Percentiles rank a stretch among this genome's conserved stretches.
Evolutionary conservation across 1,140 invertebrate genomes (phyloP).

Genomic region (Aphelinus certus): DNA sequence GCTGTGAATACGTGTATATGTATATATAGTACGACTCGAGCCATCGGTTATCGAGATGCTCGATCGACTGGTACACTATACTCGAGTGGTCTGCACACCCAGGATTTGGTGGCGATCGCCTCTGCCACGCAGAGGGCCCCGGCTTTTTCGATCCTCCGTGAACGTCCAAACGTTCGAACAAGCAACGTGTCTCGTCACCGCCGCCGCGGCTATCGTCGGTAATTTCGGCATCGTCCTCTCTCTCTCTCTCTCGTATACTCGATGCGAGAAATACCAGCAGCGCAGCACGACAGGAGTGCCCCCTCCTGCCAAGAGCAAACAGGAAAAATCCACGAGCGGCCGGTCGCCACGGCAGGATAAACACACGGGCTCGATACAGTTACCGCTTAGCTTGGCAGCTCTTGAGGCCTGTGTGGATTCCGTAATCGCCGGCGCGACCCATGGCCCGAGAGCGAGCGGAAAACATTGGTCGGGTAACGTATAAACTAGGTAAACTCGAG

Average conservation of each 20-base stretch:
- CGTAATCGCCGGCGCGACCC: no score
- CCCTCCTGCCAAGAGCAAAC: background rate
- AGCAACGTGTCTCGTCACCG: no score
- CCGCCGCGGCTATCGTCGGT: background rate
- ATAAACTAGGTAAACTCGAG: no score
- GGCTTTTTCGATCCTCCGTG: no score
- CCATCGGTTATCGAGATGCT: conserved; percentile 2
- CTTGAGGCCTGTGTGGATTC: background rate
- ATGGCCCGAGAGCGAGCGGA: no score
- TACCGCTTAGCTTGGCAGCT: conserved; percentile 4
- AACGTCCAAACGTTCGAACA: no score
- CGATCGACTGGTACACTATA: background rate
- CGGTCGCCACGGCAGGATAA: background rate
- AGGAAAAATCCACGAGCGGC: background rate
- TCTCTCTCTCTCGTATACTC: background rate
- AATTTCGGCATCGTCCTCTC: conserved; percentile 1
- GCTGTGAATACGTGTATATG: no score
- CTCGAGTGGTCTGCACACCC: conserved; percentile 3
- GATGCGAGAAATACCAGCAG: background rate
- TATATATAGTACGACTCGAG: background rate
- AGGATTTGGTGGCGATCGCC: no score
- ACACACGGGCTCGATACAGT: background rate
- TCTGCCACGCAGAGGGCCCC: background rate
- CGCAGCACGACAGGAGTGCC: background rate
- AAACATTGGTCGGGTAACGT: no score